These are phyloP conservation scores for Calcarius lapponicus DNA, from an alignment of 2,797 vertebrate genomes.

Conservation along the genomic window DNA sequence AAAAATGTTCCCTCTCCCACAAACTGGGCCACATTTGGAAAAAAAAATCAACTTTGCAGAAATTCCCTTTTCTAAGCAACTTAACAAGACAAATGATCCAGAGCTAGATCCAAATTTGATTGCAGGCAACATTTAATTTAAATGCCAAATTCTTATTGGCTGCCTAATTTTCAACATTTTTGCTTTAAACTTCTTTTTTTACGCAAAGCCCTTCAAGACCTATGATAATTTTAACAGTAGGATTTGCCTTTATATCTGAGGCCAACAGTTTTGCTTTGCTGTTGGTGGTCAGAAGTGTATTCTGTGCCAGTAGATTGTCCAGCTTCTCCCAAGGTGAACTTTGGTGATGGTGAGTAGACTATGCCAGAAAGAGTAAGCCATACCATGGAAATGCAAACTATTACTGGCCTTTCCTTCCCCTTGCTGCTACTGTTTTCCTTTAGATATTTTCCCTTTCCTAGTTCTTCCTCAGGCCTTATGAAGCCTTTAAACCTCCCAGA, in stretches of 20 bases:
- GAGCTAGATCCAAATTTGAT: not conserved
- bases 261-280: not conserved
- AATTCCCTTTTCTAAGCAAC: not conserved
- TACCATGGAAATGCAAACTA: not conserved
- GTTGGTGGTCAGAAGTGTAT: not conserved
- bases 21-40: accelerated
- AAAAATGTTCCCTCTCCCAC: not conserved
- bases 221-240: not conserved
- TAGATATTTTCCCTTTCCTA: not conserved
- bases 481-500: not conserved
- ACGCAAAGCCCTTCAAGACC: not conserved
- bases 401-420: not conserved
- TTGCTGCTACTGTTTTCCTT: not conserved
- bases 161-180: not conserved
- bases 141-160: not conserved
- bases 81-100: not conserved
- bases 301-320: not conserved
- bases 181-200: not conserved
- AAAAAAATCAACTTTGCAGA: not conserved
- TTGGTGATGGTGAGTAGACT: not conserved
- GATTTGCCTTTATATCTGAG: not conserved
- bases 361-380: not conserved
- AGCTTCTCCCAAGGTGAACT: not conserved
- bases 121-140: not conserved
- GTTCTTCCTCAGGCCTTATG: not conserved